Conservation (phyloP, 2,797 vertebrate species). For the Phrynocephalus guinanensis region DNA sequence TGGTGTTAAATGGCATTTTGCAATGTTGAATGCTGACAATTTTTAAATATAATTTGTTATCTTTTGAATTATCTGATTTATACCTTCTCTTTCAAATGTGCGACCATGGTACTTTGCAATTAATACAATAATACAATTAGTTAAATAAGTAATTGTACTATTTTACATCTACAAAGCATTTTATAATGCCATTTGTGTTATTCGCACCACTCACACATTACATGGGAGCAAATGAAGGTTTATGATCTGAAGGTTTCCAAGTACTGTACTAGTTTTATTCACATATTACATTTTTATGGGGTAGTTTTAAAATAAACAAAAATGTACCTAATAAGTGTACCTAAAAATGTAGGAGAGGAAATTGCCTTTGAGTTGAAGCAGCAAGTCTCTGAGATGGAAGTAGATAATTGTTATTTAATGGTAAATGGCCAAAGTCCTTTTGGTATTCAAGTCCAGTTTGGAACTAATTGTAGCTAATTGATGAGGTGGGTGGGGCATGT, state of each 20-base stretch:
- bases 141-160: slow-evolving; percentile 43
- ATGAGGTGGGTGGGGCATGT: too few species aligned
- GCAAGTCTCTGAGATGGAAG: neutral
- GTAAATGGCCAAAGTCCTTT: too few species aligned
- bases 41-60: slow-evolving; percentile 1
- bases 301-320: neutral
- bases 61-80: neutral
- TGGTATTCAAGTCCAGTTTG: too few species aligned
- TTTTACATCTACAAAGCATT: neutral
- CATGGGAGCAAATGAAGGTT: neutral
- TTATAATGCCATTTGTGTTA: slow-evolving; percentile 5
- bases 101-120: neutral
- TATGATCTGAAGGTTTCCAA: neutral
- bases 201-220: slow-evolving; percentile 33
- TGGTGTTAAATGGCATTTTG: slow-evolving; percentile 42
- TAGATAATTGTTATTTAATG: too few species aligned
- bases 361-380: neutral
- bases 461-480: too few species aligned
- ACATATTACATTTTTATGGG: neutral
- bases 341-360: neutral
- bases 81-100: neutral
- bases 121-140: neutral
- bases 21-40: neutral
- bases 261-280: neutral
- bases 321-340: neutral